phyloP scores from a whole-genome alignment of 2,888 invertebrate genomes.

The Aelia acuminata region DNA sequence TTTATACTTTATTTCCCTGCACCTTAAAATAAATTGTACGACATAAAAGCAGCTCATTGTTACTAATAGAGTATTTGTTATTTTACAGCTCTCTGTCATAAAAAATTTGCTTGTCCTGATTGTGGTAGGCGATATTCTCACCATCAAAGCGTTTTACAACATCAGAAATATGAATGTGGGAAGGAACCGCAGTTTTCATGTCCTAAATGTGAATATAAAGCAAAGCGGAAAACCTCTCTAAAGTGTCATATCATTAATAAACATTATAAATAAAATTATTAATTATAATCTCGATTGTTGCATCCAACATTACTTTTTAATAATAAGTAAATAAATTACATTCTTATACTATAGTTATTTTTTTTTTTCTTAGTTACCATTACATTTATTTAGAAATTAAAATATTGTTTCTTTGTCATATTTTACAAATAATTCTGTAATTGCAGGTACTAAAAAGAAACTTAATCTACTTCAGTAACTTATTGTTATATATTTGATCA shows the following conservation, averaged over 20 bases:
- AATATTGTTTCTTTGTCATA: background rate
- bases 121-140: slow-evolving; percentile 35
- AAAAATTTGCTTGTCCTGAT: slow-evolving; percentile 29
- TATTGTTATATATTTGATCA: background rate
- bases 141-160: slow-evolving; percentile 62
- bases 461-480: background rate
- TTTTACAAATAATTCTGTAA: background rate
- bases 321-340: too few relatives aligned
- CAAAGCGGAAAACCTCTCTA: slow-evolving; percentile 59
- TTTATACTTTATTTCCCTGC: too few relatives aligned
- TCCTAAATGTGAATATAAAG: slow-evolving; percentile 67
- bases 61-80: background rate
- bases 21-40: background rate
- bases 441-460: background rate
- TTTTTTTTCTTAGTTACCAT: too few relatives aligned
- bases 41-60: background rate
- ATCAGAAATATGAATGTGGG: slow-evolving; percentile 69
- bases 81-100: background rate
- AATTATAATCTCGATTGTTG: too few relatives aligned
- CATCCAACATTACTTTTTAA: too few relatives aligned
- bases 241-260: slow-evolving; percentile 58
- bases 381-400: background rate
- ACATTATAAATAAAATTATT: slow-evolving; percentile 38
- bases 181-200: slow-evolving; percentile 69
- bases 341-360: too few relatives aligned